These are phyloP conservation scores for Diadophis punctatus DNA, from an alignment of 2,113 vertebrate species.

Conservation along the genomic window DNA sequence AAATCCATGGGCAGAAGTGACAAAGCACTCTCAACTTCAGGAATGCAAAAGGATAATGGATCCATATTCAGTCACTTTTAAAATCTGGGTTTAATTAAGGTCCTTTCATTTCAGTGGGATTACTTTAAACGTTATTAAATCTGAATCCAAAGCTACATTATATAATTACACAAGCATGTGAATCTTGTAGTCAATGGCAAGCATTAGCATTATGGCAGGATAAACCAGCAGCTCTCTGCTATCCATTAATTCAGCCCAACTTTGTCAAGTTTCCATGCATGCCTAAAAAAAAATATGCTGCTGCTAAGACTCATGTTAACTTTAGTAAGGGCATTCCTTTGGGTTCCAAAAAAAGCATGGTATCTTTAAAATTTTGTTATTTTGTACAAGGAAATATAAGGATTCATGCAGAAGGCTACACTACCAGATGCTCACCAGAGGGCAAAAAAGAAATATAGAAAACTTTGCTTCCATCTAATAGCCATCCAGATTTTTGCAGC, in stretches of 20 bases:
- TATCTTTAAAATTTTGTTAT: background rate
- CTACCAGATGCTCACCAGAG: background rate
- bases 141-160: background rate
- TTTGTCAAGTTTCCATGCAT: background rate
- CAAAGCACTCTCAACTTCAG: background rate
- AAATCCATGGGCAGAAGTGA: background rate
- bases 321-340: background rate
- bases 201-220: background rate
- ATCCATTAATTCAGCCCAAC: background rate
- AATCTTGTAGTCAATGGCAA: background rate
- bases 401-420: constrained; percentile 21
- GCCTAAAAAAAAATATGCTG: background rate
- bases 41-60: background rate
- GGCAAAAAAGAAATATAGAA: background rate
- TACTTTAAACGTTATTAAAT: background rate
- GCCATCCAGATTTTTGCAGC: background rate
- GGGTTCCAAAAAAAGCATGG: background rate
- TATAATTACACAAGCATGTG: background rate
- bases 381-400: background rate
- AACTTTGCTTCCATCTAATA: background rate
- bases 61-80: background rate
- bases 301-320: background rate
- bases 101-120: background rate
- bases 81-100: background rate
- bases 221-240: background rate